phyloP scores from a whole-genome alignment of 2,113 vertebrate genomes.

The Vulpes vulpes region DNA sequence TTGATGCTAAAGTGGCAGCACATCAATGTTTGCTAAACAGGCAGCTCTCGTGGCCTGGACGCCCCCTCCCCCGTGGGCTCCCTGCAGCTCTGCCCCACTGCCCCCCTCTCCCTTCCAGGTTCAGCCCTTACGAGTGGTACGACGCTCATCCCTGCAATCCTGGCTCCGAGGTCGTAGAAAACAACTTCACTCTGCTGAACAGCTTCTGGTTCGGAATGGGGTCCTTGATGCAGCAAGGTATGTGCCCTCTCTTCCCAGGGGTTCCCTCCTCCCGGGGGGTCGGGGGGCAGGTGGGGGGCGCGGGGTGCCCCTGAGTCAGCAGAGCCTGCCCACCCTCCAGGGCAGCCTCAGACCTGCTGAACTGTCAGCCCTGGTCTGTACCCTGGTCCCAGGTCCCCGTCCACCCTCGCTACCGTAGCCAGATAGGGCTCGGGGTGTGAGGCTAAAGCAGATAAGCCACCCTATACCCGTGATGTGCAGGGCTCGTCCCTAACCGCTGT shows the following conservation, averaged over 20 bases:
- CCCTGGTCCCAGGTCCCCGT: neutral
- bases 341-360: neutral
- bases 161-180: conserved; percentile 96
- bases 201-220: conserved; percentile 99
- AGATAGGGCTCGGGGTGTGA: neutral
- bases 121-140: conserved; percentile 99
- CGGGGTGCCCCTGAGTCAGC: neutral
- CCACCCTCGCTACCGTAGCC: neutral
- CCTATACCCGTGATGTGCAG: accelerated
- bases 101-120: conserved; percentile 85
- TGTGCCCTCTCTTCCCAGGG: neutral
- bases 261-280: no score
- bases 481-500: neutral
- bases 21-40: accelerated
- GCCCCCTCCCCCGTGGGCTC: neutral
- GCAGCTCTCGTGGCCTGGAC: accelerated
- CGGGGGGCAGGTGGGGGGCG: accelerated
- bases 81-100: accelerated
- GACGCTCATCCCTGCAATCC: conserved; percentile 98
- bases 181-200: conserved; percentile 99
- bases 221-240: conserved; percentile 99
- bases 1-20: neutral
- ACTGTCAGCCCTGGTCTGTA: neutral
- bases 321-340: neutral
- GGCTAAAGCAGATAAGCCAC: neutral